phyloP scores from a whole-genome alignment of 2,113 vertebrate species.

The Aix galericulata region DNA sequence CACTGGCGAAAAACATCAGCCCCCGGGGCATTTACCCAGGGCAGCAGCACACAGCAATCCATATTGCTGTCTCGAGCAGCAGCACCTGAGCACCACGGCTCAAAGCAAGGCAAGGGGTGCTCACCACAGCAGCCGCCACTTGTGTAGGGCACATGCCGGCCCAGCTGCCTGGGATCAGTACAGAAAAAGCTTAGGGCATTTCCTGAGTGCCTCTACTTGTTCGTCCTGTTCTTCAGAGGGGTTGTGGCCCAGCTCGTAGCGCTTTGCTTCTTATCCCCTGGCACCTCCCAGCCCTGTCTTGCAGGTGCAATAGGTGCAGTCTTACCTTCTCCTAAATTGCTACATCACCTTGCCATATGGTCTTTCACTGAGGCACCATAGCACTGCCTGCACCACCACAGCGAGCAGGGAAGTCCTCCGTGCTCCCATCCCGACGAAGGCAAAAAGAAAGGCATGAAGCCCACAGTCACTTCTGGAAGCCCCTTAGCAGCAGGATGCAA shows the following conservation, averaged over 20 bases:
- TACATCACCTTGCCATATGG: background rate
- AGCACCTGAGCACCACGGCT: background rate
- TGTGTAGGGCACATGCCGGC: background rate
- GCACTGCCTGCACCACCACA: background rate
- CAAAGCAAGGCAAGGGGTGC: background rate
- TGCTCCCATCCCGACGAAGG: background rate
- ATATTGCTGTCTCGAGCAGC: background rate
- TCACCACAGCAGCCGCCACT: background rate
- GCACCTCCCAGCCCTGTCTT: background rate
- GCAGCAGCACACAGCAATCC: background rate
- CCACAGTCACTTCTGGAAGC: background rate
- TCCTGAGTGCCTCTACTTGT: background rate
- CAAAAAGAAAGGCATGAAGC: background rate
- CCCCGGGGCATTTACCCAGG: background rate
- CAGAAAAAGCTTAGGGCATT: background rate
- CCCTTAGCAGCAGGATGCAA: background rate
- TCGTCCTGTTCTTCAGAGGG: constrained; percentile 5
- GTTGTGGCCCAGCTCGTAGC: background rate
- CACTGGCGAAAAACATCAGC: background rate
- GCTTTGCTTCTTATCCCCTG: background rate
- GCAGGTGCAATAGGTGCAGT: background rate
- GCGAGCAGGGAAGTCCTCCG: background rate
- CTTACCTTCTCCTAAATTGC: fast-evolving
- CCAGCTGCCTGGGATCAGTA: background rate
- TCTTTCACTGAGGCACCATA: background rate